Evolutionary conservation across 2,797 vertebrate species (phyloP).

Genomic region (Lerista edwardsae): DNA sequence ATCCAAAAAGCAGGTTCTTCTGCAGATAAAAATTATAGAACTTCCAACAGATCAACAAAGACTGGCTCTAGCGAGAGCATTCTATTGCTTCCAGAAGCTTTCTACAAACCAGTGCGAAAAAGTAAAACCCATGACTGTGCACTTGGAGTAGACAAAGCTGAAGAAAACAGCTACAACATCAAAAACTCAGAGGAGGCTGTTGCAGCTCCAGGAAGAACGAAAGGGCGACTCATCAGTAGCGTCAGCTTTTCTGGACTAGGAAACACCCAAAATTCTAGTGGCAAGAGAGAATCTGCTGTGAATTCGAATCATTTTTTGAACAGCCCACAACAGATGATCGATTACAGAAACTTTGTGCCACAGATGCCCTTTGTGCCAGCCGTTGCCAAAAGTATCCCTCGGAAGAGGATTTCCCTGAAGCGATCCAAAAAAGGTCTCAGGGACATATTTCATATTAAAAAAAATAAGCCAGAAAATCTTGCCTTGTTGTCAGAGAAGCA

Average conservation of each 20-base stretch:
- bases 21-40: constrained; percentile 59
- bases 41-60: constrained; percentile 54
- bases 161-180: constrained; percentile 43
- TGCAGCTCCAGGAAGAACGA: constrained; percentile 47
- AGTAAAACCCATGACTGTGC: constrained; percentile 82
- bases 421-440: constrained; percentile 83
- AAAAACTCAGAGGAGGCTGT: constrained; percentile 22
- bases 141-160: constrained; percentile 55
- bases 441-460: constrained; percentile 82
- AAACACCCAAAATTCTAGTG: constrained; percentile 56
- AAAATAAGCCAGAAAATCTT: constrained; percentile 77
- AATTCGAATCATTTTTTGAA: constrained; percentile 62
- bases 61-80: constrained; percentile 51
- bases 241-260: constrained; percentile 79
- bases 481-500: constrained; percentile 65
- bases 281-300: constrained; percentile 67
- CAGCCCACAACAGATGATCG: constrained; percentile 80
- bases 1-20: constrained; percentile 55
- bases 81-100: constrained; percentile 52
- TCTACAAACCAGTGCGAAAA: constrained; percentile 76
- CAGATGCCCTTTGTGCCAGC: constrained; percentile 88
- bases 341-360: constrained; percentile 85
- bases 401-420: constrained; percentile 85
- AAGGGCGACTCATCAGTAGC: constrained; percentile 76
- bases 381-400: constrained; percentile 84